Base-by-base conservation (phyloP, 1,140 invertebrate species). In the Agraylea sexmaculata region DNA sequence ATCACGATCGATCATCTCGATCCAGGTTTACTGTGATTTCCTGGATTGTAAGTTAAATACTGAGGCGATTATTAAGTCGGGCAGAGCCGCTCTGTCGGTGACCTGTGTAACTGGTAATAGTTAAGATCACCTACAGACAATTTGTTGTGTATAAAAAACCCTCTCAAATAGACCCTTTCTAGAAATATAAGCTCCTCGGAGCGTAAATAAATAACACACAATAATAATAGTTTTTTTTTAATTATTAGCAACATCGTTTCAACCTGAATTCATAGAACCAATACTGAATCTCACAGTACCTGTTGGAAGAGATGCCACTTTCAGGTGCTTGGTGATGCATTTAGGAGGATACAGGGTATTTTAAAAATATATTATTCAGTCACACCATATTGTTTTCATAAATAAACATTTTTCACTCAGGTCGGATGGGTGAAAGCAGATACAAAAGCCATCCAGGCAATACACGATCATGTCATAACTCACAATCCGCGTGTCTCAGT, bases 341-440 rank as follows among this genome's bases (percentile, higher is more conserved):
- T 73, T 91, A 47, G 87, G 86, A 32, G 83, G 83, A 54, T 91
- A 90, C 67, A 83, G 86, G 70, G 88, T 90, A 73, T 25, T 25
- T 25, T 25, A 7, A 25, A 25, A 25, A 7, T 25, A 7, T 25
- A 7, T 7, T 13, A 31, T 31, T 6, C 6, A 31, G 16, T 7
- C 16, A 32, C 6, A 10, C 5, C 30, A 15, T 32, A 6, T 32
- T 7, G 16, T 15, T 10, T n/a, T 5, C 5, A 15, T 32, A 15
- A 5, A 32, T 23, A 23, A 15, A 23, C 7, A 4, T 29, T 27
- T 33, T 28, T 22, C 30, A 11, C 15, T 13, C 60, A 89, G 85
- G 81, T 89, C 28, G 84, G 84, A 27, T 90, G 86, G 86, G 80
- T 90, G 29, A 88, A 87, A 62, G 81, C 83, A 12, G 83, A 87